A percentile compares a stretch with the other conserved stretches of the same genome.
Evolutionary conservation across 2,888 invertebrate genomes (phyloP).

Genomic region (Labia minor): DNA sequence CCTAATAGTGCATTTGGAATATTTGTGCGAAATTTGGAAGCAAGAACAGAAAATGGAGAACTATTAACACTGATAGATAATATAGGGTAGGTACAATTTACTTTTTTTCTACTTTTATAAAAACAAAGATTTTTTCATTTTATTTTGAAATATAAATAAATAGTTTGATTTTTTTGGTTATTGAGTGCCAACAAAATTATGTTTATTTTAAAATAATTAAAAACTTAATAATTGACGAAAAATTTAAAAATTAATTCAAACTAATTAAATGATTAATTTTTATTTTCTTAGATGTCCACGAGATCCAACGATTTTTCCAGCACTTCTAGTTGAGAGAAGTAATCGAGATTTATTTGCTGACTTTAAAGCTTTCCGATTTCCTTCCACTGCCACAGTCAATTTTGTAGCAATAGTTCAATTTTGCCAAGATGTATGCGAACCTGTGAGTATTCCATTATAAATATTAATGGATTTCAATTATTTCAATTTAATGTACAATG

Average conservation of each 20-base stretch:
- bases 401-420: constrained; percentile 40
- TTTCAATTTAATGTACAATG: background rate
- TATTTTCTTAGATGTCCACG: constrained; percentile 34
- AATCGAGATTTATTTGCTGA: constrained; percentile 35
- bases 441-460: constrained; percentile 31
- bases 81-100: constrained; percentile 36
- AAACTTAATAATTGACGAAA: no score
- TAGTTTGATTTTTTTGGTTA: no score
- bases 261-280: no score
- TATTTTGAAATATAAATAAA: background rate
- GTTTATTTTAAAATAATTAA: no score
- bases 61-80: constrained; percentile 37
- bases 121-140: no score
- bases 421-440: constrained; percentile 38
- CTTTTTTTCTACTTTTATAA: constrained; percentile 20
- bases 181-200: no score
- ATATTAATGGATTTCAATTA: background rate
- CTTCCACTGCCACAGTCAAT: constrained; percentile 38
- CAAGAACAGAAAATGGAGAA: constrained; percentile 38
- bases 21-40: constrained; percentile 38
- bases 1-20: constrained; percentile 37
- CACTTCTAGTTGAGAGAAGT: constrained; percentile 34
- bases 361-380: constrained; percentile 40
- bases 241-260: no score
- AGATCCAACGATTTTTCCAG: constrained; percentile 38